Base-by-base conservation (phyloP, 1,140 invertebrate genomes). In the Hyles vespertilio region DNA sequence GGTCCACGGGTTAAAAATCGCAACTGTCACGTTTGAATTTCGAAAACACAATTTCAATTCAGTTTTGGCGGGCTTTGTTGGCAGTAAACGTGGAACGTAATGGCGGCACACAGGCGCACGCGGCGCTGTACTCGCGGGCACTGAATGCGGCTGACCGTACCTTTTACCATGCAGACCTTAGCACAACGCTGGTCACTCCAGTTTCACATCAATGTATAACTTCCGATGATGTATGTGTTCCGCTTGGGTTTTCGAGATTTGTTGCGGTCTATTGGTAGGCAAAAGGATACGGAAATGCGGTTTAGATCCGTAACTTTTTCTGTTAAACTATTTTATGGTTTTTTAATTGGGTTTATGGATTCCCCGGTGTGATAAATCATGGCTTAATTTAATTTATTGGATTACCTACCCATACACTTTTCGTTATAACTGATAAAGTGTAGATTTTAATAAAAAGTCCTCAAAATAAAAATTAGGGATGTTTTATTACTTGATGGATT, bases 161-260 rank as follows among this genome's bases (percentile, higher is more conserved):
- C 81, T 84, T 80, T 86, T 82, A 84, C 81, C 74, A 58, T 50
- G 40, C 60, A 72, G 71, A 75, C 69, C 69, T 75, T 67, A 74
- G 40, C 51, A 63, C 74, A 70, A 76, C 72, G 77, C 63, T 79
- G 69, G 70, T 66, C 70, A 77, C 54, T 65, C 51, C 40, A 69
- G 54, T 59, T 69, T 51, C 62, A 66, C 56, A 71, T 67, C 66
- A 63, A 32, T 59, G 62, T 72, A 64, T 59, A 75, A 74, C 77
- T 84, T 87, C 80, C 84, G 84, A 87, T 79, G 77, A 80, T 79
- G 50, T 71, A 71, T 66, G 61, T 62, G 70, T 77, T 78, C 77
- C 80, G 80, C 70, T 72, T 80, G 61, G 67, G 47, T 61, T 70
- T 69, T 65, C 33, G 61, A 67, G 51, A 67, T 67, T 67, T 48